These are phyloP conservation scores for Heliothis virescens DNA, from an alignment of 1,140 invertebrate species.

Conservation along the genomic window DNA sequence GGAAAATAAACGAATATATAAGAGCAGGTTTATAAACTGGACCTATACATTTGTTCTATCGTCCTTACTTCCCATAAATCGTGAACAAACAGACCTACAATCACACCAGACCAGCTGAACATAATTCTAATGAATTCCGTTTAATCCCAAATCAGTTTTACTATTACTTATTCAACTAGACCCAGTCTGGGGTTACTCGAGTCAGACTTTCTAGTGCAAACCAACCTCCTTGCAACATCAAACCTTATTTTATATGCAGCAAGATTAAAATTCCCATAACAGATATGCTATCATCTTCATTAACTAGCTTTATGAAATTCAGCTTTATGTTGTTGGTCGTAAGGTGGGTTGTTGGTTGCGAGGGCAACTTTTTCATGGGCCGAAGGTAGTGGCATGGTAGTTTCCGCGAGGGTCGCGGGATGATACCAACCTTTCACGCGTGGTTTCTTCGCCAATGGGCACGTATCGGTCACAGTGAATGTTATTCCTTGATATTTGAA, in stretches of 20 bases:
- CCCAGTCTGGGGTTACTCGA: slow-evolving; percentile 64
- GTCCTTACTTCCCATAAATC: slow-evolving; percentile 18
- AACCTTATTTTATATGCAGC: slow-evolving; percentile 58
- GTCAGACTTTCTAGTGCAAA: slow-evolving; percentile 77
- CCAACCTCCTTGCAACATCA: slow-evolving; percentile 26
- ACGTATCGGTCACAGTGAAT: slow-evolving; percentile 44
- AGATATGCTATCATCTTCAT: neutral
- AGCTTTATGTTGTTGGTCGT: slow-evolving; percentile 50
- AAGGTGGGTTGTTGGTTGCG: slow-evolving; percentile 57
- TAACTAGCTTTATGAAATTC: neutral
- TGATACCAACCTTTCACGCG: slow-evolving; percentile 82
- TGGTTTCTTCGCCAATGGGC: slow-evolving; percentile 75
- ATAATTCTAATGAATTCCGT: slow-evolving; percentile 49
- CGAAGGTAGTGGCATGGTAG: slow-evolving; percentile 60
- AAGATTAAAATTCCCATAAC: slow-evolving; percentile 60
- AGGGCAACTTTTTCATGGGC: slow-evolving; percentile 41
- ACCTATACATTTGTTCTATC: neutral
- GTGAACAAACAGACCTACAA: neutral
- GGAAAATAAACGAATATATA: no score
- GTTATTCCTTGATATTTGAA: slow-evolving; percentile 18
- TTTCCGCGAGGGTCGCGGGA: slow-evolving; percentile 78
- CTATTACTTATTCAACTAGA: slow-evolving; percentile 78
- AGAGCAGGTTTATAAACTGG: no score
- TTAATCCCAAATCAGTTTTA: slow-evolving; percentile 54
- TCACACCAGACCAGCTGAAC: slow-evolving; percentile 36